Evolutionary conservation across 2,113 vertebrate genomes (phyloP).

Genomic region (Apistogramma diplotaenia): DNA sequence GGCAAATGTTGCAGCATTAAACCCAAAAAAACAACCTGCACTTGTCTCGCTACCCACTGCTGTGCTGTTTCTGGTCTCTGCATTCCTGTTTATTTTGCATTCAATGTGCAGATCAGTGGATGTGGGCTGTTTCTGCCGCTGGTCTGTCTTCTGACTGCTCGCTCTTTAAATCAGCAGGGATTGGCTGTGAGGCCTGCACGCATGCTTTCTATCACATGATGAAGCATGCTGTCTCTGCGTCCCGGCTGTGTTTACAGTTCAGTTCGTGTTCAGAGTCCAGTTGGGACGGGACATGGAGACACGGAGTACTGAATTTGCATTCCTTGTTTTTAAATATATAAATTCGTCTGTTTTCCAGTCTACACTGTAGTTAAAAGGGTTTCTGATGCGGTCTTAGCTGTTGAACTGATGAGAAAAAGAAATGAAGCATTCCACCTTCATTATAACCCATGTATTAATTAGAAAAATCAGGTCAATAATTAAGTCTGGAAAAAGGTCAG

Average conservation of each 20-base stretch:
- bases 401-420: not conserved
- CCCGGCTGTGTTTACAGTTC: constrained; percentile 36
- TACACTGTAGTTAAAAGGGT: not conserved
- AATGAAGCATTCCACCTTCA: not conserved
- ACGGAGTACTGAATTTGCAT: not conserved
- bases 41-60: not conserved
- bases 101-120: not conserved
- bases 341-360: constrained; percentile 4
- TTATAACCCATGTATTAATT: not conserved
- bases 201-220: constrained; percentile 10
- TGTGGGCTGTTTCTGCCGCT: not conserved
- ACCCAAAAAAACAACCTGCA: not conserved
- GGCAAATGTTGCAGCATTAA: not conserved
- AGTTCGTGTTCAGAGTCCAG: constrained; percentile 49
- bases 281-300: constrained; percentile 4
- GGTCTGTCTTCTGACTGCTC: constrained; percentile 3
- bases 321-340: not conserved
- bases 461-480: not conserved
- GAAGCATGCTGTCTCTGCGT: not conserved
- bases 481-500: not conserved
- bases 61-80: not conserved
- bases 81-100: constrained; percentile 10
- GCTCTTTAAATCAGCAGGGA: constrained; percentile 26
- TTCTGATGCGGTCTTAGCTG: constrained; percentile 4
- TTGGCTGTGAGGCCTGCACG: not conserved